Percentiles rank a stretch among this genome's conserved stretches.
phyloP scores from a whole-genome alignment of 2,888 invertebrate species.

The Drosophila peninsularis region DNA sequence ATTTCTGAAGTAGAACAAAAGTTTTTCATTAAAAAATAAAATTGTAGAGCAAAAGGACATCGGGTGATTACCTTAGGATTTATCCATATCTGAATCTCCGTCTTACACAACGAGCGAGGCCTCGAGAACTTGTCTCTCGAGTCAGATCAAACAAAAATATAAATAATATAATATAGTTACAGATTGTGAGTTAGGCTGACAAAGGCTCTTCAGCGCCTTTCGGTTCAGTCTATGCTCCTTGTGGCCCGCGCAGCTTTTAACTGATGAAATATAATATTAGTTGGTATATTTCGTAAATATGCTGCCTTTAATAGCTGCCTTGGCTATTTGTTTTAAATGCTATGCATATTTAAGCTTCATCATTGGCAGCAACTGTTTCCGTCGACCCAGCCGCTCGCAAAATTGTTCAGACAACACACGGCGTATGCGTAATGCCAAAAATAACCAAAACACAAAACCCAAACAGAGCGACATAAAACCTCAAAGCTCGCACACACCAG shows the following conservation, averaged over 20 bases:
- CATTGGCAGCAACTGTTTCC: conserved; percentile 30
- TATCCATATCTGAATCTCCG: too few species aligned
- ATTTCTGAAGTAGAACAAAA: too few species aligned
- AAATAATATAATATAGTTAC: not conserved
- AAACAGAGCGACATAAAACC: conserved; percentile 51
- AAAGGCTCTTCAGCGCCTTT: too few species aligned
- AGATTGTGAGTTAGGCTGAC: too few species aligned
- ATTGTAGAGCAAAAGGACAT: too few species aligned
- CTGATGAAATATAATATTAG: not conserved
- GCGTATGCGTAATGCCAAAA: conserved; percentile 72
- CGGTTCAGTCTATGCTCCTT: not conserved
- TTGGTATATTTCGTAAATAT: too few species aligned
- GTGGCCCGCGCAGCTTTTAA: not conserved
- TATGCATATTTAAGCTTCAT: conserved; percentile 56
- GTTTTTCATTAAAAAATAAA: too few species aligned
- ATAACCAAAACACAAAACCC: conserved; percentile 64
- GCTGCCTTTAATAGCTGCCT: not conserved
- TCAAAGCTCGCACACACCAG: conserved; percentile 26
- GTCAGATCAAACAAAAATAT: not conserved
- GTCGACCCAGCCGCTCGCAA: conserved; percentile 26
- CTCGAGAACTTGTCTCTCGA: not conserved
- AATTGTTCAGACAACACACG: conserved; percentile 51
- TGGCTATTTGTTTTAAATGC: conserved; percentile 42
- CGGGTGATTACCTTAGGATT: too few species aligned
- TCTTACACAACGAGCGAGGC: too few species aligned